Base-by-base conservation (phyloP, 2,797 vertebrate species). In the Limosa lapponica region DNA sequence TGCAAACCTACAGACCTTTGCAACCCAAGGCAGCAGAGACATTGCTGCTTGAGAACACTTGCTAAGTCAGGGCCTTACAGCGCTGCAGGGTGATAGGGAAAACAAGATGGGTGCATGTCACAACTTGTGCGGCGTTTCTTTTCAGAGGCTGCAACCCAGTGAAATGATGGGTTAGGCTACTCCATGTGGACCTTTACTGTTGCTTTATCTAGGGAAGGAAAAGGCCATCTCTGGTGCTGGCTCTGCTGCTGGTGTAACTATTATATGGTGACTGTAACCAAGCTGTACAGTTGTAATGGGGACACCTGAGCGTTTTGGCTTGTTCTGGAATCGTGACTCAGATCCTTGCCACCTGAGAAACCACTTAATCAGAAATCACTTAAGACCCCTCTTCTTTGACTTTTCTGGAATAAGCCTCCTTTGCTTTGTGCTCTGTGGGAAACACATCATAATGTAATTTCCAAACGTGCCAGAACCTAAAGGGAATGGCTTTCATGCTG, bases 331-430 rank as follows among this genome's bases (percentile, higher is more conserved):
- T 34, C 1, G 3, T 54, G 36, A 34, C 51, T 73, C 39, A 61
- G 43, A 78, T 24, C n/a, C n/a, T 66, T 55, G 41, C 28, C 18
- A 61, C 32, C 61, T 46, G 36, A 94, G 79, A 90, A 91, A 62
- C 48, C 43, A 22, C 25, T 82, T 79, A 36, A 82, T 62, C n/a
- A 77, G 55, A 85, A 77, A 69, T 74, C 25, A 24, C 14, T 49
- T 44, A 34, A 41, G 91, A 73, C 17, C 58, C 13, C 15, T 10
- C 10, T 86, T 48, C 49, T 69, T 49, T 41, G 25, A 6, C 16
- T 66, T 67, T 43, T 82, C 82, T 91, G 44, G 16, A 82, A 32
- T 17, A 37, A 69, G 20, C 14, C 28, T 82, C 11, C 25, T 59
- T 58, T 91, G 59, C 59, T 72, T 67, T 82, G 67, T 37, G 37